Conservation (phyloP, 1,140 invertebrate species). For the Trigoniulus corallinus region DNA sequence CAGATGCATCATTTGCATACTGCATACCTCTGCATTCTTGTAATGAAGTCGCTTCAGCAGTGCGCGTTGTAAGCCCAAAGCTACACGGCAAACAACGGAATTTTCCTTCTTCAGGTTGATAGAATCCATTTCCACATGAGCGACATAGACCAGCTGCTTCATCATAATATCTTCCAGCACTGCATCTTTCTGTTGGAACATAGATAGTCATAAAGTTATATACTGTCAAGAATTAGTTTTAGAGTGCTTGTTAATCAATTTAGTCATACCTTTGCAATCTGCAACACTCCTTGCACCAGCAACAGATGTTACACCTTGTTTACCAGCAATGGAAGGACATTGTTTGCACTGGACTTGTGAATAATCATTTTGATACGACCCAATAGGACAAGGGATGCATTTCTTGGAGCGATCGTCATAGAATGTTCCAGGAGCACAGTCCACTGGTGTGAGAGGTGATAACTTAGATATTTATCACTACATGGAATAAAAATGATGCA, state of each 20-base stretch:
- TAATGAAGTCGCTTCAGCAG: constrained; percentile 66
- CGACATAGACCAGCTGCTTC: constrained; percentile 64
- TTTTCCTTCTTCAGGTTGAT: constrained; percentile 75
- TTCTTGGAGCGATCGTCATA: constrained; percentile 53
- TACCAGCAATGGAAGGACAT: constrained; percentile 71
- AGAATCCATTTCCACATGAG: constrained; percentile 85
- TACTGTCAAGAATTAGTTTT: neutral
- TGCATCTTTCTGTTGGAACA: constrained; percentile 50
- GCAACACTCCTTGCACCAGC: constrained; percentile 65
- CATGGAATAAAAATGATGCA: neutral
- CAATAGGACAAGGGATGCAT: constrained; percentile 69
- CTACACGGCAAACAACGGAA: constrained; percentile 80
- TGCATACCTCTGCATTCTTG: constrained; percentile 27
- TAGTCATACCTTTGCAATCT: constrained; percentile 62
- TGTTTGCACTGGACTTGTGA: constrained; percentile 73
- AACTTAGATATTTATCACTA: constrained; percentile 4
- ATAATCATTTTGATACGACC: constrained; percentile 84
- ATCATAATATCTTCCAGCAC: constrained; percentile 81
- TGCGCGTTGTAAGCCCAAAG: constrained; percentile 80
- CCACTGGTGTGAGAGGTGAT: constrained; percentile 59
- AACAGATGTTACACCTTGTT: constrained; percentile 67
- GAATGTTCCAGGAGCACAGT: constrained; percentile 83
- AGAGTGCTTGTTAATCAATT: neutral
- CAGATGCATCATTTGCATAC: neutral
- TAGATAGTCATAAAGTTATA: neutral